phyloP scores from a whole-genome alignment of 2,888 invertebrate species.

The Scaptomyza cyrtandrae region DNA sequence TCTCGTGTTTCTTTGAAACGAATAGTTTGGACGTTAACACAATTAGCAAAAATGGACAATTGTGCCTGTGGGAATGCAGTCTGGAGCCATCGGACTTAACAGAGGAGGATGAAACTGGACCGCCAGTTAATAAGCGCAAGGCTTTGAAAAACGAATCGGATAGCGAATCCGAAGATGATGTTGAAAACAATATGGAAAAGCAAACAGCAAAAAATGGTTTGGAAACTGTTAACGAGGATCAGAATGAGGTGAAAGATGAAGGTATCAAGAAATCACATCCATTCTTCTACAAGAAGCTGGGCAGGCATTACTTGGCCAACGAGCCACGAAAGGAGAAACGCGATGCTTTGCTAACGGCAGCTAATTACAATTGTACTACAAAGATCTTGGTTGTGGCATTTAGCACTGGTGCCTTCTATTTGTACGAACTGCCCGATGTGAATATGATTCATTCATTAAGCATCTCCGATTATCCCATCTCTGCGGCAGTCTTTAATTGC shows the following conservation, averaged over 20 bases:
- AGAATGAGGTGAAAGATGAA: constrained; percentile 84
- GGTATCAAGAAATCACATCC: constrained; percentile 82
- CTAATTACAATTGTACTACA: constrained; percentile 91
- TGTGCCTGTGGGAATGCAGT: constrained; percentile 92
- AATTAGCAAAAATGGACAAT: constrained; percentile 92
- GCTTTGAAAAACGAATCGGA: constrained; percentile 7
- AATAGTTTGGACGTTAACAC: constrained; percentile 93
- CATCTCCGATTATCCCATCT: constrained; percentile 93
- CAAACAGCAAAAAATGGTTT: constrained; percentile 20
- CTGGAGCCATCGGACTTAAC: constrained; percentile 89
- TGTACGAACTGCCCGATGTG: constrained; percentile 97
- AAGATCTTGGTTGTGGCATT: constrained; percentile 95
- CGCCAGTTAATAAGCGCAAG: constrained; percentile 39
- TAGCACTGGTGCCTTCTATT: constrained; percentile 94
- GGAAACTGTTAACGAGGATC: constrained; percentile 82
- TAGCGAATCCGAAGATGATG: constrained; percentile 88
- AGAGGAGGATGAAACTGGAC: constrained; percentile 19
- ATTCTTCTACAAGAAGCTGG: constrained; percentile 89
- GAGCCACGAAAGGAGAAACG: constrained; percentile 88
- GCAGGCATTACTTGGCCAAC: constrained; percentile 91
- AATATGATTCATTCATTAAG: constrained; percentile 95
- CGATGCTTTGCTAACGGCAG: constrained; percentile 90
- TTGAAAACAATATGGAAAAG: constrained; percentile 83
- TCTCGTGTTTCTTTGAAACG: constrained; percentile 94
- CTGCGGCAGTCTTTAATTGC: constrained; percentile 91